A percentile compares a stretch with the other conserved stretches of the same genome.
Conservation (phyloP, 2,888 invertebrate species). For the Cosmopolites sordidus region DNA sequence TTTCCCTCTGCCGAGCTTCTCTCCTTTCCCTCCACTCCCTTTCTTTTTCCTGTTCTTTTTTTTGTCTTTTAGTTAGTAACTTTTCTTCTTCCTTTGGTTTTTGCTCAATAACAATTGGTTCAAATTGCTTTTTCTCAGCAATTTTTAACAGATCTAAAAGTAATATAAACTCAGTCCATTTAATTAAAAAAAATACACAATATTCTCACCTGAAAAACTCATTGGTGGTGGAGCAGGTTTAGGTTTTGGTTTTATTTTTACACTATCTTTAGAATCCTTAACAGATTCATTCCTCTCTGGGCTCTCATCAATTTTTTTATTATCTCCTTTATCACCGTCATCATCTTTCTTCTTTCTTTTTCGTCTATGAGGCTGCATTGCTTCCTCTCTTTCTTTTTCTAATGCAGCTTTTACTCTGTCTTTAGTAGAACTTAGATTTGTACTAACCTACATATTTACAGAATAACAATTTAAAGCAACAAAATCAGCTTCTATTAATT, state of each 20-base stretch:
- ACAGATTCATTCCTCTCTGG: slow-evolving; percentile 37
- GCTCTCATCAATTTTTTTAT: slow-evolving; percentile 33
- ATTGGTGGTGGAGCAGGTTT: slow-evolving; percentile 72
- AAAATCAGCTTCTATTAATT: background rate
- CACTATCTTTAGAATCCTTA: background rate
- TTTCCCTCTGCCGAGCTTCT: slow-evolving; percentile 34
- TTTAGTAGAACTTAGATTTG: slow-evolving; percentile 58
- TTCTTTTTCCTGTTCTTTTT: slow-evolving; percentile 68
- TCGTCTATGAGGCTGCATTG: slow-evolving; percentile 62
- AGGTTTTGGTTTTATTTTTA: slow-evolving; percentile 56
- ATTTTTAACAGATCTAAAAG: slow-evolving; percentile 64
- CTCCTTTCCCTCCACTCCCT: slow-evolving; percentile 60
- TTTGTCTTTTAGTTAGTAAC: slow-evolving; percentile 77
- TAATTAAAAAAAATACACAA: slow-evolving; percentile 35
- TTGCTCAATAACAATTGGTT: slow-evolving; percentile 63
- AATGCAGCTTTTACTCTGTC: slow-evolving; percentile 76
- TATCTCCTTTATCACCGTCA: slow-evolving; percentile 30
- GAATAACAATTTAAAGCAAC: background rate
- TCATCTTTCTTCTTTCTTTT: slow-evolving; percentile 50
- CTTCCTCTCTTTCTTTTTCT: slow-evolving; percentile 66
- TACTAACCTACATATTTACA: slow-evolving; percentile 34
- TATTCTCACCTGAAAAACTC: slow-evolving; percentile 58
- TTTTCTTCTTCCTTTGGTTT: slow-evolving; percentile 59
- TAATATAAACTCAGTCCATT: too few relatives aligned
- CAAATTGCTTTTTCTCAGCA: slow-evolving; percentile 78